phyloP scores from a whole-genome alignment of 2,797 vertebrate species.

The Aratinga solstitialis region DNA sequence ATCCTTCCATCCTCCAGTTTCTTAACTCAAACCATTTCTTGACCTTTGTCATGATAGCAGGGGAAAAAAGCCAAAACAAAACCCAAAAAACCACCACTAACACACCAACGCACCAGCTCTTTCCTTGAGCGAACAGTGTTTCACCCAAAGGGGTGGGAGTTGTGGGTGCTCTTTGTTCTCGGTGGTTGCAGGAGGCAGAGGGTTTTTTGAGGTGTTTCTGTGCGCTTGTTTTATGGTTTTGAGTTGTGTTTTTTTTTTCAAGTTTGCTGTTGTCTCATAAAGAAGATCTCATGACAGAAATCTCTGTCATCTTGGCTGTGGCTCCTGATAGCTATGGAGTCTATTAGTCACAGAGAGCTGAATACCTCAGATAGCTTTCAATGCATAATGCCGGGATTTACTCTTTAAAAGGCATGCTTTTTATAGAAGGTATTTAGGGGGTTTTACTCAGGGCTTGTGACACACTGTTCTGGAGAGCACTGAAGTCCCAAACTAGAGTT shows the following conservation, averaged over 20 bases:
- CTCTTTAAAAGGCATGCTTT: not conserved
- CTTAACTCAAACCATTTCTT: not conserved
- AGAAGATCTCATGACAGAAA: not conserved
- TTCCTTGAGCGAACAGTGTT: not conserved
- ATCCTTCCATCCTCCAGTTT: not conserved
- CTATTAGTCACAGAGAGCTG: constrained; percentile 20
- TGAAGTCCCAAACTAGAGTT: not conserved
- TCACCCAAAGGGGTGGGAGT: accelerated
- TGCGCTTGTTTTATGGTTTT: not conserved
- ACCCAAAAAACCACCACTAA: not conserved
- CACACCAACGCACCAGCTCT: accelerated
- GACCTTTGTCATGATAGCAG: not conserved
- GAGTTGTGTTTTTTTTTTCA: not conserved
- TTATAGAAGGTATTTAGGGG: not conserved
- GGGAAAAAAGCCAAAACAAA: not conserved
- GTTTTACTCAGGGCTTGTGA: not conserved
- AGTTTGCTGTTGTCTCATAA: not conserved
- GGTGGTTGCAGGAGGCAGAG: accelerated
- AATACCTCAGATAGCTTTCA: constrained; percentile 13
- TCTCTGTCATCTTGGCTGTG: not conserved
- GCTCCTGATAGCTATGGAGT: not conserved
- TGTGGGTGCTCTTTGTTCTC: not conserved
- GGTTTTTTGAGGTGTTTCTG: not conserved
- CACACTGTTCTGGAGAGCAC: not conserved
- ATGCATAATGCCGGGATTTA: not conserved